Percentiles rank a stretch among this genome's conserved stretches.
These are phyloP conservation scores for Chloroceryle inda DNA, from an alignment of 2,797 vertebrate genomes.

Conservation along the genomic window DNA sequence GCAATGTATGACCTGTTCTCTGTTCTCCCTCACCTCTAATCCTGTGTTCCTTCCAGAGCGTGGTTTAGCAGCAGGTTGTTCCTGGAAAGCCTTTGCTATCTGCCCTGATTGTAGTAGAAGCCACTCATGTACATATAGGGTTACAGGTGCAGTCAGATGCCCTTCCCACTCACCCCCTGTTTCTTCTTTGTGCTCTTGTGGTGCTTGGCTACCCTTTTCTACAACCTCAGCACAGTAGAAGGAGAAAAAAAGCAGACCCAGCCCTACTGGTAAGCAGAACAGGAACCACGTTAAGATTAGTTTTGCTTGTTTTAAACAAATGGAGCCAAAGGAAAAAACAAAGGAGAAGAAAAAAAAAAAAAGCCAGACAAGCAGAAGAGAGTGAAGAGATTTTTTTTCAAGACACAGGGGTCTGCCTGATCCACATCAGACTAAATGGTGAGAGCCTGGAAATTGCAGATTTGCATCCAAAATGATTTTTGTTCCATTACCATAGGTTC, in stretches of 20 bases:
- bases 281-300: neutral
- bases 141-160: slow-evolving; percentile 8
- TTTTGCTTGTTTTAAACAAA: slow-evolving; percentile 15
- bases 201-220: neutral
- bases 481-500: slow-evolving; percentile 5
- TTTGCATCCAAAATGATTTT: neutral
- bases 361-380: neutral
- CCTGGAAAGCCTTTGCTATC: slow-evolving; percentile 65
- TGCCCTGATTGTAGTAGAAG: neutral
- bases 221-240: neutral
- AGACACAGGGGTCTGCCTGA: neutral
- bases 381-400: neutral
- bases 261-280: neutral
- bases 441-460: neutral
- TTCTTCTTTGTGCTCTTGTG: neutral
- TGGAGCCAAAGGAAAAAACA: neutral
- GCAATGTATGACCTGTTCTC: neutral
- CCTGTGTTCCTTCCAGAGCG: neutral
- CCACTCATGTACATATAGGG: slow-evolving; percentile 6
- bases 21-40: slow-evolving; percentile 45
- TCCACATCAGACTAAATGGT: neutral
- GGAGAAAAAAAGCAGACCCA: neutral
- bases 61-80: slow-evolving; percentile 43
- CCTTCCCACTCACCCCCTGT: neutral
- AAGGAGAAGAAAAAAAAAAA: neutral